Conservation (phyloP, 1,140 invertebrate species). For the Ctenoplectra terminalis region DNA sequence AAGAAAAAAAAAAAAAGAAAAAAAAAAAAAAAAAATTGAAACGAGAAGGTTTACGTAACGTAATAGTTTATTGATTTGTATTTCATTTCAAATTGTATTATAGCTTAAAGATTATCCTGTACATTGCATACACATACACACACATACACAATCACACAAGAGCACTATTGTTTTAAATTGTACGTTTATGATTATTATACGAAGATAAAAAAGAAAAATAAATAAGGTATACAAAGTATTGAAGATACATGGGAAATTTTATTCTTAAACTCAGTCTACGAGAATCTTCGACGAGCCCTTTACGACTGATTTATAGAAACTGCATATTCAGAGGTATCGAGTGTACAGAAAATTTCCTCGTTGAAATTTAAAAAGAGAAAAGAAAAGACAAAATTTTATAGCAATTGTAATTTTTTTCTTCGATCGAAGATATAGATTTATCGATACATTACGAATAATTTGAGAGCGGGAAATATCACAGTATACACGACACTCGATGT, state of each 20-base stretch:
- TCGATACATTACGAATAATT: not conserved
- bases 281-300: slow-evolving; percentile 65
- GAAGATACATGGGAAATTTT: slow-evolving; percentile 79
- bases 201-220: slow-evolving; percentile 81
- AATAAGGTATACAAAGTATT: slow-evolving; percentile 81
- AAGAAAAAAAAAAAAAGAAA: slow-evolving; percentile 67
- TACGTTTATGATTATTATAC: slow-evolving; percentile 82
- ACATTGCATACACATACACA: slow-evolving; percentile 82
- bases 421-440: not conserved
- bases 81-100: slow-evolving; percentile 82
- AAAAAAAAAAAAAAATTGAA: slow-evolving; percentile 66
- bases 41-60: slow-evolving; percentile 75
- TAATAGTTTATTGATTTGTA: slow-evolving; percentile 82
- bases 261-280: slow-evolving; percentile 72
- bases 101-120: slow-evolving; percentile 83
- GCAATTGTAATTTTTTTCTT: not conserved
- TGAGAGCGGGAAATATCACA: slow-evolving; percentile 28
- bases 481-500: slow-evolving; percentile 65
- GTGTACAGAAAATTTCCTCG: slow-evolving; percentile 6
- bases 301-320: slow-evolving; percentile 51
- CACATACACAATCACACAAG: slow-evolving; percentile 76
- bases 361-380: too few species aligned
- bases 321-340: slow-evolving; percentile 66
- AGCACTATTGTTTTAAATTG: slow-evolving; percentile 82
- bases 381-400: not conserved